These are phyloP conservation scores for Ophion ellenae DNA, from an alignment of 2,888 invertebrate species.

Conservation along the genomic window DNA sequence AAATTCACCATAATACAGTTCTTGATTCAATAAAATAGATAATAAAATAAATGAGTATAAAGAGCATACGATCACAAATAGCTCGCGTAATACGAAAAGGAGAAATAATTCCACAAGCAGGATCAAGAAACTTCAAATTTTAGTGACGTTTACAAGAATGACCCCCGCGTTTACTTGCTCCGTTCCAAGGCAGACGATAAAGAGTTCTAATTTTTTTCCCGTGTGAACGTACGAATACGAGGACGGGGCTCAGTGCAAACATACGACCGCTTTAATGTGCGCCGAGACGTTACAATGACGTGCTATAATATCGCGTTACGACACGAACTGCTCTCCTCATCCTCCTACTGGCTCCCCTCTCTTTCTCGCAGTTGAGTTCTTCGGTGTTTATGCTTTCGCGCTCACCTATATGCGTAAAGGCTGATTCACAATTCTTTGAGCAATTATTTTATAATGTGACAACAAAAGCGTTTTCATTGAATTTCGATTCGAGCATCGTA, in stretches of 20 bases:
- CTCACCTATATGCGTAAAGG: neutral
- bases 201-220: neutral
- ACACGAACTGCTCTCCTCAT: conserved; percentile 28
- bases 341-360: neutral
- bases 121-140: conserved; percentile 3
- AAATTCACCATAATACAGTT: no score
- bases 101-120: neutral
- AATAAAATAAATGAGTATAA: no score
- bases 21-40: no score
- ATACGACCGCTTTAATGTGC: conserved; percentile 41
- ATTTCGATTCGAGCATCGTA: no score
- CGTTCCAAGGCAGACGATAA: neutral
- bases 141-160: neutral
- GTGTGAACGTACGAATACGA: conserved; percentile 13
- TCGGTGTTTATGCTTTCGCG: conserved; percentile 11
- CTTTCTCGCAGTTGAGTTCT: conserved; percentile 9
- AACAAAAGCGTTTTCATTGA: no score
- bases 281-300: conserved; percentile 48
- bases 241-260: conserved; percentile 36
- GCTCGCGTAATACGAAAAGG: neutral
- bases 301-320: conserved; percentile 52
- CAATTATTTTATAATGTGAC: neutral
- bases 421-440: conserved; percentile 3
- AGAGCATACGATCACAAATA: no score
- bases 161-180: neutral